Percentiles rank a stretch among this genome's conserved stretches.
Evolutionary conservation across 2,113 vertebrate genomes (phyloP).

Genomic region (Hydrolagus affinis): DNA sequence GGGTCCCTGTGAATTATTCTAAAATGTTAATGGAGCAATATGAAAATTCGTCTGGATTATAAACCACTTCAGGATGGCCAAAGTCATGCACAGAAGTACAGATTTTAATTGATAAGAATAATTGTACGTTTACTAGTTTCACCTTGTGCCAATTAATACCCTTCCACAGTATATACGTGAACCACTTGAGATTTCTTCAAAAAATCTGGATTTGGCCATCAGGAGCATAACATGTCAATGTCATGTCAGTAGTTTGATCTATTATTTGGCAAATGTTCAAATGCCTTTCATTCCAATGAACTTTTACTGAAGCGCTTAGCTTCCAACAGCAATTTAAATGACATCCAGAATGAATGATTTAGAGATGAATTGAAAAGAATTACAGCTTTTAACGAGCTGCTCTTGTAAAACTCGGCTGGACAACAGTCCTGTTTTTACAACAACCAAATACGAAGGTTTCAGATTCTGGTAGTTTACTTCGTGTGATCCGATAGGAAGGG

Average conservation of each 20-base stretch:
- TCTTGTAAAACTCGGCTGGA: conserved; percentile 9
- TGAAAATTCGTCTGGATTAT: not conserved
- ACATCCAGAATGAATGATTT: conserved; percentile 16
- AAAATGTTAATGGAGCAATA: not conserved
- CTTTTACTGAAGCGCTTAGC: not conserved
- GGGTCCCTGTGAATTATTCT: not conserved
- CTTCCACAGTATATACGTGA: not conserved
- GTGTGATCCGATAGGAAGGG: not conserved
- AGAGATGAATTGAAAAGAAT: conserved; percentile 5
- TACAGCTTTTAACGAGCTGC: conserved; percentile 3
- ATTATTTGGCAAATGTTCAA: not conserved
- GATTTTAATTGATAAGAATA: not conserved
- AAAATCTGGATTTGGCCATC: not conserved
- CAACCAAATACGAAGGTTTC: not conserved
- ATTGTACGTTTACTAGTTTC: not conserved
- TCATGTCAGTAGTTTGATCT: not conserved
- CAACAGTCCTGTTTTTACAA: not conserved
- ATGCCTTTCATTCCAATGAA: not conserved
- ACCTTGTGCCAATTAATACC: conserved; percentile 4
- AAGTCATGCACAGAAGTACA: not conserved
- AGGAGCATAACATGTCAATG: not conserved
- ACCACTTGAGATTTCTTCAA: not conserved
- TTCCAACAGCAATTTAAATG: conserved; percentile 13
- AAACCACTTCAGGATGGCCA: not conserved
- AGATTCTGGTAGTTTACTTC: not conserved